phyloP scores from a whole-genome alignment of 2,797 vertebrate species.

The Euthynnus affinis region DNA sequence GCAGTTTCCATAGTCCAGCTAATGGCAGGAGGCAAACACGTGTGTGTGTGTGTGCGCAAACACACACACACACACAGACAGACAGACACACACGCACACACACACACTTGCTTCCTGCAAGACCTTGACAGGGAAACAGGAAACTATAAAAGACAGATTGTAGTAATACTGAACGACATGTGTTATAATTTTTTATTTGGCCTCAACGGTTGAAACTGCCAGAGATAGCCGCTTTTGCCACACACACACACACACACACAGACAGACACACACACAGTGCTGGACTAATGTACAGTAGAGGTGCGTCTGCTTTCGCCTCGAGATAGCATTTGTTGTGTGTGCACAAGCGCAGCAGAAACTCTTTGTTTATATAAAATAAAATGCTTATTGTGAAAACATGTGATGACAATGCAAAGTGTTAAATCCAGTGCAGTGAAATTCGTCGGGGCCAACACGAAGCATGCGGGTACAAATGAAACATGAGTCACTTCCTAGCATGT shows the following conservation, averaged over 20 bases:
- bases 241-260: not conserved
- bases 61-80: not conserved
- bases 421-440: not conserved
- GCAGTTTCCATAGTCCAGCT: slow-evolving; percentile 1
- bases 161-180: not conserved
- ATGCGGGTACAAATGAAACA: too few relatives aligned
- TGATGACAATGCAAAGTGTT: slow-evolving; percentile 41
- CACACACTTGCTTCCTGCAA: too few relatives aligned
- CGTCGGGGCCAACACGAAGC: not conserved
- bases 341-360: not conserved
- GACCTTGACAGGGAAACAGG: slow-evolving; percentile 4
- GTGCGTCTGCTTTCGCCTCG: not conserved
- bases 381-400: slow-evolving; percentile 53
- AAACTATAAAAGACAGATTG: not conserved
- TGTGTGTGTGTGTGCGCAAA: too few relatives aligned
- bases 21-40: not conserved
- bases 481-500: not conserved
- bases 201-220: not conserved
- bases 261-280: not conserved
- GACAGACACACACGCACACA: not conserved
- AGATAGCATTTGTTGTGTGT: too few relatives aligned
- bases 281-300: not conserved
- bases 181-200: not conserved
- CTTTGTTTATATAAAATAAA: slow-evolving; percentile 48
- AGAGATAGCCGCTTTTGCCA: not conserved